A percentile compares a stretch with the other conserved stretches of the same genome.
phyloP scores from a whole-genome alignment of 2,888 invertebrate genomes.

The Mythimna vitellina region DNA sequence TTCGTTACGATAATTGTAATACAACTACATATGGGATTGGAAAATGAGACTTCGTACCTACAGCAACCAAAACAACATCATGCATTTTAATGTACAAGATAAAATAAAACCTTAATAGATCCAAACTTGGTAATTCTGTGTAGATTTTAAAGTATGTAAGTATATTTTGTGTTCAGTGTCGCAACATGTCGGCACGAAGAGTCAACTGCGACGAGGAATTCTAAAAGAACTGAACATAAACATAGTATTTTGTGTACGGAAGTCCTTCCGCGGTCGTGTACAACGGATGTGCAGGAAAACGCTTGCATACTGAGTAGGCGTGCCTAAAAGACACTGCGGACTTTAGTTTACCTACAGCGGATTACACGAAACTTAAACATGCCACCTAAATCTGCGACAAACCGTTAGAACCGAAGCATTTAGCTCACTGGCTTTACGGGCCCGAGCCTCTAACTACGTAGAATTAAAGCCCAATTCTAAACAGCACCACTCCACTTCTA shows the following conservation, averaged over 20 bases:
- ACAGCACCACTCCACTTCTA: conserved; percentile 65
- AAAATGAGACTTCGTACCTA: background rate
- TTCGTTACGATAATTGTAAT: conserved; percentile 36
- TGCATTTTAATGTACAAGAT: conserved; percentile 32
- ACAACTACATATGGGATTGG: conserved; percentile 13
- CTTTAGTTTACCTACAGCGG: conserved; percentile 87
- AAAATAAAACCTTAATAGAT: conserved; percentile 40
- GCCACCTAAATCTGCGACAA: conserved; percentile 86
- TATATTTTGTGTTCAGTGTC: conserved; percentile 82
- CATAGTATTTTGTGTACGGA: conserved; percentile 89
- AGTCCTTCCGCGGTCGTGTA: conserved; percentile 88
- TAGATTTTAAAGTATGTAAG: conserved; percentile 78
- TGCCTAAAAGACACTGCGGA: conserved; percentile 90
- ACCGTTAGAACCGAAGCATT: conserved; percentile 80
- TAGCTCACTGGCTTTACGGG: conserved; percentile 76
- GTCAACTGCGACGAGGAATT: conserved; percentile 86
- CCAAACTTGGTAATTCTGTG: conserved; percentile 58
- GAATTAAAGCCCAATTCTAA: conserved; percentile 70
- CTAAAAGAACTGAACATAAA: conserved; percentile 88
- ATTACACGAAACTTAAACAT: conserved; percentile 89
- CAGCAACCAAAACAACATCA: conserved; percentile 3
- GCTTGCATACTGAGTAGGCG: conserved; percentile 90
- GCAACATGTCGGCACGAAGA: conserved; percentile 87
- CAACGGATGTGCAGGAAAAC: conserved; percentile 89
- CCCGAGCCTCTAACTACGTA: conserved; percentile 70